Evolutionary conservation across 2,797 vertebrate genomes (phyloP), one percentile per base, ranked within the genome.

Genomic region (Pyrrhura leucotis): DNA sequence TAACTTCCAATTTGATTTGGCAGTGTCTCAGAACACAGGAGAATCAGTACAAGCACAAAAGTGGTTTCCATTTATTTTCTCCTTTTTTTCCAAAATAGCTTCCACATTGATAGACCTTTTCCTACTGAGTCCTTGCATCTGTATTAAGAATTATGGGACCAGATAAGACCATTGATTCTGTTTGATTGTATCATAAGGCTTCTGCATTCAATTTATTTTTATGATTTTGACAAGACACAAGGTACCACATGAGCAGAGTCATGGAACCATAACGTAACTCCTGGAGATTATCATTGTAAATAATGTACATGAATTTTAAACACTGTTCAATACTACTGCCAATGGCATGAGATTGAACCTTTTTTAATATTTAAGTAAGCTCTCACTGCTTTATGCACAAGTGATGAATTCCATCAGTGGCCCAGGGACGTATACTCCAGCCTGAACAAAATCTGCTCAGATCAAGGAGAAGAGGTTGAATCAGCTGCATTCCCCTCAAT

Each of bases 51-150:
- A 63, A 80, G 65, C 78, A 51, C 54, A 89, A 21, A 76, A 85
- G 35, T 87, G 50, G 23, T 91, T 94, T 87, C n/a, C 50, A 54
- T 92, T 92, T 92, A 45, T 75, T 89, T 87, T 73, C 67, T 53
- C 39, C 6, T 20, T 85, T 87, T 80, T 88, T 86, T 76, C 86
- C 88, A 92, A 79, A 94, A 73, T 58, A 92, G 33, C 40, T 85
- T 84, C 67, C 67, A 93, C 33, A 35, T 9, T 56, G 69, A 75
- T 29, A 79, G 31, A 20, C 14, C 31, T 85, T 93, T 79, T 54
- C 45, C 33, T 65, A 9, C 51, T 54, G 65, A 68, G 67, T 33
- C 44, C 20, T 89, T 77, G 51, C 22, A 74, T 85, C 44, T 73
- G n/a, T 50, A 50, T 73, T 51, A 82, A 68, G 45, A 90, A 76